Percentiles rank a stretch among this genome's conserved stretches.
phyloP scores from a whole-genome alignment of 2,113 vertebrate genomes.

The Eleginops maclovinus region DNA sequence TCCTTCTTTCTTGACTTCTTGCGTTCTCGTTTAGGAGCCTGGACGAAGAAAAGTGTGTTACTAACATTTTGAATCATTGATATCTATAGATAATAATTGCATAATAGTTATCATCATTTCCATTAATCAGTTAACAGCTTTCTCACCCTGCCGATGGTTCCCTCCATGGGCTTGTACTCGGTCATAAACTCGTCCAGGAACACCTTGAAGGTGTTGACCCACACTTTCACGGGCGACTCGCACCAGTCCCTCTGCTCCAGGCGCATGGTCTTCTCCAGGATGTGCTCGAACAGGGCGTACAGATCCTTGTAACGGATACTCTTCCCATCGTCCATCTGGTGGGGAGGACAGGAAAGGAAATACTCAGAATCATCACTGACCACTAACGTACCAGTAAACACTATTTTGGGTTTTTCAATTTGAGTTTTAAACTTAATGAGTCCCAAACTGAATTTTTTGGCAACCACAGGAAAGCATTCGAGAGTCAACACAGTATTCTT shows the following conservation, averaged over 20 bases:
- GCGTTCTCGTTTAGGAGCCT: constrained; percentile 92
- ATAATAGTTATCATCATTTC: no score
- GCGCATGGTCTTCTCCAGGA: constrained; percentile 96
- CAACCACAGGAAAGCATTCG: no score
- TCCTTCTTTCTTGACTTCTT: constrained; percentile 99
- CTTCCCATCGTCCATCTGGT: constrained; percentile 94
- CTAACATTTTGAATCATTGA: no score
- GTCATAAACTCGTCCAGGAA: constrained; percentile 98
- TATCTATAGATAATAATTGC: no score
- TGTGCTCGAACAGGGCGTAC: constrained; percentile 95
- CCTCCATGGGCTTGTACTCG: constrained; percentile 92
- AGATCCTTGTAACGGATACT: constrained; percentile 97
- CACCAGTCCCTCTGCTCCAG: constrained; percentile 94
- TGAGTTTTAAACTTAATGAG: no score
- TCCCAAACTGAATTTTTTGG: no score
- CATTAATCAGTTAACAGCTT: no score
- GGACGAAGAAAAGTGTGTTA: not conserved
- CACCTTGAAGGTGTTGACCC: constrained; percentile 98
- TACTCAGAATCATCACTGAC: not conserved
- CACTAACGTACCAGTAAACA: no score
- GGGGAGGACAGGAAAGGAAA: not conserved
- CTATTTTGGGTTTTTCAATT: no score
- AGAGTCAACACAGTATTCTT: not conserved
- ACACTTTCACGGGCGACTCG: constrained; percentile 96
- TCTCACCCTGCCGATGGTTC: constrained; percentile 86